A percentile compares a stretch with the other conserved stretches of the same genome.
phyloP scores from a whole-genome alignment of 1,140 invertebrate genomes.

The Adelges cooleyi region DNA sequence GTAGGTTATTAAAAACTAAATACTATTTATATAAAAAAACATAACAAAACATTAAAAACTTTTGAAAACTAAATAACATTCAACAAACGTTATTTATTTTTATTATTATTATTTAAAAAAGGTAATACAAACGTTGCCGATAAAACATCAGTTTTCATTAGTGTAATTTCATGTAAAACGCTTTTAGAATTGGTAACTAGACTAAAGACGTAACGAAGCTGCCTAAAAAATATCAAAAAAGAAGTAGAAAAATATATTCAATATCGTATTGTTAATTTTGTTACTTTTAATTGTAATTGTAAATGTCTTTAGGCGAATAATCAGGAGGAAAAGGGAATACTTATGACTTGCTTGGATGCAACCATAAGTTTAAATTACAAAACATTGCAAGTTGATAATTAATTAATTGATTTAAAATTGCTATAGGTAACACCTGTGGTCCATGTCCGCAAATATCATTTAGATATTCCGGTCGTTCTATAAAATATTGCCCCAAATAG shows the following conservation, averaged over 20 bases:
- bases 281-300: conserved; percentile 3
- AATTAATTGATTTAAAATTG: conserved; percentile 20
- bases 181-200: conserved; percentile 28
- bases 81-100: conserved; percentile 26
- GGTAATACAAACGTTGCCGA: conserved; percentile 27
- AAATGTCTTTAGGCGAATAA: conserved; percentile 14
- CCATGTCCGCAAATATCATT: conserved; percentile 25
- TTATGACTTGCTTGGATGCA: conserved; percentile 8
- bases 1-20: conserved; percentile 28
- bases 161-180: conserved; percentile 20
- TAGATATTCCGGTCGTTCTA: conserved; percentile 9
- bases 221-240: conserved; percentile 29
- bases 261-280: conserved; percentile 17
- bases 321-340: conserved; percentile 17
- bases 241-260: conserved; percentile 29
- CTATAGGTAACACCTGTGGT: conserved; percentile 29
- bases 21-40: conserved; percentile 27
- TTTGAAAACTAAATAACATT: conserved; percentile 28
- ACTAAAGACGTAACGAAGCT: conserved; percentile 28
- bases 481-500: conserved; percentile 24
- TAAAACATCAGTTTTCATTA: conserved; percentile 21
- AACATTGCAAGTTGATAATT: conserved; percentile 27
- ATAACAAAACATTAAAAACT: conserved; percentile 29
- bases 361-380: conserved; percentile 17
- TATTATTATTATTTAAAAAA: conserved; percentile 15